phyloP scores from a whole-genome alignment of 2,113 vertebrate genomes.

The Leptodactylus fuscus region DNA sequence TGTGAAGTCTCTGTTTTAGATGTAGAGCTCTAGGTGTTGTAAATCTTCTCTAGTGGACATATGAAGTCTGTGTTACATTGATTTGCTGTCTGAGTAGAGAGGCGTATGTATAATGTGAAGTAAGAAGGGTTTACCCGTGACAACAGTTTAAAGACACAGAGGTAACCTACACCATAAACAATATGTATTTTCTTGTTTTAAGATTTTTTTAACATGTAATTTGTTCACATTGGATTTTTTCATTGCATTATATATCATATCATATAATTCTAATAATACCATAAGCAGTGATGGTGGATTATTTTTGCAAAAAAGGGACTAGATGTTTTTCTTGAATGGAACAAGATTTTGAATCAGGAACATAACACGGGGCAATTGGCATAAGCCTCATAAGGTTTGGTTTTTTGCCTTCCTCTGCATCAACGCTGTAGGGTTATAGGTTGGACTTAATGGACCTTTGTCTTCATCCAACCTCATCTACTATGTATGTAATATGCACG shows the following conservation, averaged over 20 bases:
- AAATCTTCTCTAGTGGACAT: constrained; percentile 42
- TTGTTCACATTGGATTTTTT: not conserved
- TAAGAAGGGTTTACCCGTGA: not conserved
- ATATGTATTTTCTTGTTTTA: not conserved
- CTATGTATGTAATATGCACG: not conserved
- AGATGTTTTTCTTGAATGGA: too few relatives aligned
- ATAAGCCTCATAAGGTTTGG: too few relatives aligned
- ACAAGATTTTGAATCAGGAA: too few relatives aligned
- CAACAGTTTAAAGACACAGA: constrained; percentile 27
- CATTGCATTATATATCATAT: not conserved
- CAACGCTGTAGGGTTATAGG: too few relatives aligned
- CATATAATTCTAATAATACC: too few relatives aligned
- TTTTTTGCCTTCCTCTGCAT: too few relatives aligned
- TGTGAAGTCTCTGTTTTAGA: constrained; percentile 27
- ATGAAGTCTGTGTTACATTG: constrained; percentile 44
- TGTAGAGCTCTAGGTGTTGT: not conserved
- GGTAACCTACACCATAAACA: not conserved
- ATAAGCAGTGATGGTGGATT: too few relatives aligned
- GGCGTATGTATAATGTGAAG: constrained; percentile 18
- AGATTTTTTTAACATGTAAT: not conserved
- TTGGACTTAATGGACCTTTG: too few relatives aligned
- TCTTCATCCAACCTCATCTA: too few relatives aligned
- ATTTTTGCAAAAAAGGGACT: too few relatives aligned
- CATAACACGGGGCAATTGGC: too few relatives aligned
- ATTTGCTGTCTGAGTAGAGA: constrained; percentile 46